These are phyloP conservation scores for Sminthurides aquaticus DNA, from an alignment of 2,888 invertebrate species.

Conservation along the genomic window DNA sequence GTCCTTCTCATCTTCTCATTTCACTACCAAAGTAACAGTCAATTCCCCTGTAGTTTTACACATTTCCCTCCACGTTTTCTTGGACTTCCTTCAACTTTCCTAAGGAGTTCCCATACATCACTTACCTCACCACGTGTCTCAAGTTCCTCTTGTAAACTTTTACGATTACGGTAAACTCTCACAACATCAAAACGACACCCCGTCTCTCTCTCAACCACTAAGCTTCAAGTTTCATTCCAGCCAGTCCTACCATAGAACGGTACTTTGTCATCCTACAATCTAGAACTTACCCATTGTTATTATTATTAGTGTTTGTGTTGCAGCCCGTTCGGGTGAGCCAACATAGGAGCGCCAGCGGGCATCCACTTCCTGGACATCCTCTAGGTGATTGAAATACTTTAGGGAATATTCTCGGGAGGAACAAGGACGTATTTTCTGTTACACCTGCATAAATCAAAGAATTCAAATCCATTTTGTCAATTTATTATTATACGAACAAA, in stretches of 20 bases:
- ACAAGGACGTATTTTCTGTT: conserved; percentile 27
- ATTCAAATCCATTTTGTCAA: too few species aligned
- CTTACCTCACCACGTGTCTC: too few species aligned
- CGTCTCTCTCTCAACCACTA: not conserved
- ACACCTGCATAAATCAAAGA: conserved; percentile 7
- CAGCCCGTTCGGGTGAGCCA: conserved; percentile 41
- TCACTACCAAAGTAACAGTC: too few species aligned
- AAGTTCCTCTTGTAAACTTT: too few species aligned
- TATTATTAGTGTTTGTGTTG: conserved; percentile 6
- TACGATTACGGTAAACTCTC: too few species aligned
- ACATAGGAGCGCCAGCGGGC: conserved; percentile 39
- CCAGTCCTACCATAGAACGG: not conserved
- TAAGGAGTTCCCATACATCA: too few species aligned
- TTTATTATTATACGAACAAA: too few species aligned
- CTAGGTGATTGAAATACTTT: conserved; percentile 36
- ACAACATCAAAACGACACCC: too few species aligned
- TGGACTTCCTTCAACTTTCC: too few species aligned
- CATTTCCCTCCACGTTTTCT: too few species aligned
- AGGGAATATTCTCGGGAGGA: conserved; percentile 39
- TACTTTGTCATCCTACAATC: not conserved
- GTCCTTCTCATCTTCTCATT: too few species aligned
- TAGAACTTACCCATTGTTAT: conserved; percentile 18
- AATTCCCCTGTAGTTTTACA: too few species aligned
- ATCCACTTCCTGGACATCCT: conserved; percentile 38
- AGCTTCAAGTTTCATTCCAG: not conserved